phyloP scores from a whole-genome alignment of 92 coral and sea anemone species.

The Phymanthus crucifer region DNA sequence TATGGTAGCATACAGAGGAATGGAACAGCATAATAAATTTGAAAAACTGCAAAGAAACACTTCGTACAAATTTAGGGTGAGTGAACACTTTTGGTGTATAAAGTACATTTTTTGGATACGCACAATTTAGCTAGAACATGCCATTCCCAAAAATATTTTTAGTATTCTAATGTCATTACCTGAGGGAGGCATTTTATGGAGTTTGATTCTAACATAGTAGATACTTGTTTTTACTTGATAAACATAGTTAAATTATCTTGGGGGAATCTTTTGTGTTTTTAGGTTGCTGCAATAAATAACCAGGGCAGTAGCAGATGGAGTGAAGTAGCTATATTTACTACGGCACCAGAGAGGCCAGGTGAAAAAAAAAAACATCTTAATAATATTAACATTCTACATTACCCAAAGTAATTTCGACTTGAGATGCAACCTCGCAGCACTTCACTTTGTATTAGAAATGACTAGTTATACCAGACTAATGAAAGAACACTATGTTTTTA shows the following conservation, averaged over 20 bases:
- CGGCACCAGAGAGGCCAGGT: slow-evolving; percentile 92
- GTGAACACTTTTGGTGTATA: not conserved
- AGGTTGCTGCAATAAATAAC: slow-evolving; percentile 79
- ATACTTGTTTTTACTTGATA: too few species aligned
- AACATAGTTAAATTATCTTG: not conserved
- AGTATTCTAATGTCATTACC: too few species aligned
- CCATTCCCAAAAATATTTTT: too few species aligned
- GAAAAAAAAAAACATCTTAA: not conserved
- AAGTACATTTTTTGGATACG: too few species aligned
- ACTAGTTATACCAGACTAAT: too few species aligned
- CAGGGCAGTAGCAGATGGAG: slow-evolving; percentile 94
- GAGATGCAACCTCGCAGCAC: too few species aligned
- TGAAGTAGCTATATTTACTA: slow-evolving; percentile 69
- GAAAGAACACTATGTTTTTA: not conserved
- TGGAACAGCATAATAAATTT: slow-evolving; percentile 56
- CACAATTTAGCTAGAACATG: not conserved
- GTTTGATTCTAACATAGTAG: too few species aligned
- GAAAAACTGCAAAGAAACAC: slow-evolving; percentile 85
- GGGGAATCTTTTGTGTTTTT: not conserved
- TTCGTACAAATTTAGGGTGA: slow-evolving; percentile 88
- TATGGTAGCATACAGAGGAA: slow-evolving; percentile 78
- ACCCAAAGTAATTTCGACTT: too few species aligned
- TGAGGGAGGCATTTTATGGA: too few species aligned
- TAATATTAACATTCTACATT: too few species aligned
- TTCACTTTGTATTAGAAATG: too few species aligned